Evolutionary conservation across 1,140 invertebrate species (phyloP).

Genomic region (Idris sp.): DNA sequence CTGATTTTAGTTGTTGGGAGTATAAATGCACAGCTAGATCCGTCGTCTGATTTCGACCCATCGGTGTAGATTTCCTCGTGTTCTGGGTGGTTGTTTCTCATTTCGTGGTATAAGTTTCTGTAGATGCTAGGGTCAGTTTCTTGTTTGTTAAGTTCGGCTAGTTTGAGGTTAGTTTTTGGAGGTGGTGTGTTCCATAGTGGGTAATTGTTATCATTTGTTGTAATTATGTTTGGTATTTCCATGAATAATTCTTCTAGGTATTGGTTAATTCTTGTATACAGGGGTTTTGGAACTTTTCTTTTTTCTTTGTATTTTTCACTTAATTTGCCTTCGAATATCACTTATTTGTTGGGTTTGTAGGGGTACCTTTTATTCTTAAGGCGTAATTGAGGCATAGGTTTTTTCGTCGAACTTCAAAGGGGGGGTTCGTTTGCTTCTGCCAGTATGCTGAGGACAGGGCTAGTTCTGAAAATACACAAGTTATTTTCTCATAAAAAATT

Average conservation of each 20-base stretch:
- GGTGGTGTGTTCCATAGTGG: too few species aligned
- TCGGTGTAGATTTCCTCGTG: constrained; percentile 5
- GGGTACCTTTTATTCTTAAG: neutral
- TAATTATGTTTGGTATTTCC: too few species aligned
- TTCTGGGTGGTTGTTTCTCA: neutral
- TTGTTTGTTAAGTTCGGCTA: neutral
- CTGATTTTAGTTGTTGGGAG: neutral
- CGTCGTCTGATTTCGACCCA: constrained; percentile 6
- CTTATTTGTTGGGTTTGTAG: neutral
- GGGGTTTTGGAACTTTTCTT: neutral
- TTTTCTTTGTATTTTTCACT: neutral
- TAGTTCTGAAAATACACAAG: constrained; percentile 2
- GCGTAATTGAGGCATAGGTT: neutral
- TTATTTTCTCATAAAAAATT: too few species aligned
- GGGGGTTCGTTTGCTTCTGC: neutral
- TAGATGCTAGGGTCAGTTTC: neutral
- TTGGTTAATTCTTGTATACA: neutral
- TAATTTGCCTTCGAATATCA: neutral
- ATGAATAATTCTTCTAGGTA: neutral
- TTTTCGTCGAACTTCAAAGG: neutral
- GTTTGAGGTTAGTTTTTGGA: too few species aligned
- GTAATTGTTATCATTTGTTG: too few species aligned
- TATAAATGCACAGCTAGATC: constrained; percentile 12
- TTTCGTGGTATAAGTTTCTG: constrained; percentile 1
- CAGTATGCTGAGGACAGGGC: neutral